Percentiles rank a stretch among this genome's conserved stretches.
Conservation (phyloP, 2,888 invertebrate genomes). For the Brachylomia viminalis region DNA sequence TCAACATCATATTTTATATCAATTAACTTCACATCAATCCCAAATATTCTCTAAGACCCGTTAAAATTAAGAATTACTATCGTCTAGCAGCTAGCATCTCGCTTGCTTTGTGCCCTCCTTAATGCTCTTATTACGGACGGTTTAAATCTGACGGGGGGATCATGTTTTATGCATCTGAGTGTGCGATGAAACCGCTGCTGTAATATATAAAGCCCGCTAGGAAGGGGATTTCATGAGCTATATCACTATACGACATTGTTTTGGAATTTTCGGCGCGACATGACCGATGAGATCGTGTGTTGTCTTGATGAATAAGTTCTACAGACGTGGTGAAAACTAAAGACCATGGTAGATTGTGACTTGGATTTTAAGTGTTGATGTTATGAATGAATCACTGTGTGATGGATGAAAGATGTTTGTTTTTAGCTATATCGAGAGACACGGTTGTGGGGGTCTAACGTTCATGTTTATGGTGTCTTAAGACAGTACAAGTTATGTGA, state of each 20-base stretch:
- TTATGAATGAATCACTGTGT: not conserved
- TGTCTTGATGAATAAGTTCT: constrained; percentile 61
- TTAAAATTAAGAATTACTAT: constrained; percentile 73
- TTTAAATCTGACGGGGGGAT: constrained; percentile 89
- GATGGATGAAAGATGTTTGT: not conserved
- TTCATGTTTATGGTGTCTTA: not conserved
- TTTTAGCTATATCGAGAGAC: not conserved
- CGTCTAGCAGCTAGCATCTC: constrained; percentile 70
- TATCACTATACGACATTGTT: constrained; percentile 80
- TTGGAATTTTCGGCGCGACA: constrained; percentile 73
- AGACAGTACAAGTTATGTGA: too few relatives aligned
- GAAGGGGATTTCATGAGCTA: constrained; percentile 86
- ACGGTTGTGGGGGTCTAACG: too few relatives aligned
- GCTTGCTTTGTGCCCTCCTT: constrained; percentile 79
- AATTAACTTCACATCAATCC: constrained; percentile 19
- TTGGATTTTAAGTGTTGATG: constrained; percentile 23
- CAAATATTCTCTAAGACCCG: constrained; percentile 55
- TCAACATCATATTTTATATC: not conserved
- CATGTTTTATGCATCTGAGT: constrained; percentile 90
- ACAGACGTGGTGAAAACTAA: constrained; percentile 46
- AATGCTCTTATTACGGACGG: constrained; percentile 89
- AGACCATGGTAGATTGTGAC: constrained; percentile 27
- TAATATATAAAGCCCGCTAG: constrained; percentile 85
- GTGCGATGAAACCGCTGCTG: constrained; percentile 87
- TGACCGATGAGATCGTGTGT: constrained; percentile 64